These are phyloP conservation scores for Danio kyathit DNA, from an alignment of 2,797 vertebrate genomes.

Conservation along the genomic window DNA sequence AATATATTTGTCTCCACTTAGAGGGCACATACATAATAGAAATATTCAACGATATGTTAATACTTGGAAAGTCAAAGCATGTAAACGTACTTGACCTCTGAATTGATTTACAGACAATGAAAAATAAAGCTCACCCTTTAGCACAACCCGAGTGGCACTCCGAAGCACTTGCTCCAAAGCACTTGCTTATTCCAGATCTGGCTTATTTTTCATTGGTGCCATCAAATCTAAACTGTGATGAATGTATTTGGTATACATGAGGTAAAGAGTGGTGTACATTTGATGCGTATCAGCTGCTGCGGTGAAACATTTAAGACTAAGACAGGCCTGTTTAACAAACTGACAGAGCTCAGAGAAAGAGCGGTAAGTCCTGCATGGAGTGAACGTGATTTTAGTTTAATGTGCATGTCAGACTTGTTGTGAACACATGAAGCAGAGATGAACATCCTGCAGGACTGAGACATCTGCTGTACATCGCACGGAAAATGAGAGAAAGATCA, in stretches of 20 bases:
- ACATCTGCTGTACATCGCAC: not conserved
- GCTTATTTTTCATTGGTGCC: slow-evolving; percentile 48
- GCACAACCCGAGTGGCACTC: not conserved
- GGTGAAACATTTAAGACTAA: slow-evolving; percentile 42
- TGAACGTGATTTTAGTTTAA: not conserved
- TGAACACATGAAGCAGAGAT: not conserved
- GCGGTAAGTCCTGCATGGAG: slow-evolving; percentile 61
- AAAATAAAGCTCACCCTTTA: slow-evolving; percentile 30
- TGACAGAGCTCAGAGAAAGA: slow-evolving; percentile 42
- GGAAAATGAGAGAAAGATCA: not conserved
- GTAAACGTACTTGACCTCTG: slow-evolving; percentile 12
- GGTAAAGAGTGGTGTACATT: slow-evolving; percentile 20
- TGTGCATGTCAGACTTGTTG: slow-evolving; percentile 10
- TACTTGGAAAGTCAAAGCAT: not conserved
- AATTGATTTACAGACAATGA: slow-evolving; percentile 32
- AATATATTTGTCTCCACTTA: not conserved
- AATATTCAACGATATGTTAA: not conserved
- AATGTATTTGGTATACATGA: slow-evolving; percentile 33
- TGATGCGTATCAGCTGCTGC: slow-evolving; percentile 22
- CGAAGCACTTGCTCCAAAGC: not conserved
- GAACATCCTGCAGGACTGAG: slow-evolving; percentile 35
- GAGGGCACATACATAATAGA: not conserved
- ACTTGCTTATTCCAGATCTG: not conserved
- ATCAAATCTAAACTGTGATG: slow-evolving; percentile 14
- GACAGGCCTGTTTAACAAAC: slow-evolving; percentile 45